phyloP scores from a whole-genome alignment of 2,113 vertebrate species.

The Agapornis roseicollis region DNA sequence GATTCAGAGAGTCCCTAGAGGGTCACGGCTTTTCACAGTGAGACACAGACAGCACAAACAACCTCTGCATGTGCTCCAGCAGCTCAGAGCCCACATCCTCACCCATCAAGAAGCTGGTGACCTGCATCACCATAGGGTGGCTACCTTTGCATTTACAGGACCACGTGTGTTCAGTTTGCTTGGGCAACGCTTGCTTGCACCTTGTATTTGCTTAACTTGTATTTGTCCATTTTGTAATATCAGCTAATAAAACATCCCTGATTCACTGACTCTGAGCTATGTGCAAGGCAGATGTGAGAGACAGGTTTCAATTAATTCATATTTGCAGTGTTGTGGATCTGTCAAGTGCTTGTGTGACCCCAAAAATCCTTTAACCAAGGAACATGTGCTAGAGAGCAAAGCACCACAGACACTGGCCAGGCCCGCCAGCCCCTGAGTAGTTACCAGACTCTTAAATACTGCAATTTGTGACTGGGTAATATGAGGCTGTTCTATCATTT shows the following conservation, averaged over 20 bases:
- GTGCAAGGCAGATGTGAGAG: not conserved
- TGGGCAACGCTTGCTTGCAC: not conserved
- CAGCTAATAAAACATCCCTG: not conserved
- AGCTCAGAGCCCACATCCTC: not conserved
- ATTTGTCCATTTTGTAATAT: not conserved
- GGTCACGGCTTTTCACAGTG: not conserved
- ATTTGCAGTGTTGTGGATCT: not conserved
- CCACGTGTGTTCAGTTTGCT: fast-evolving
- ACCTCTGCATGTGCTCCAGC: not conserved
- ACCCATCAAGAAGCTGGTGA: not conserved
- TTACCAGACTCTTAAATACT: not conserved
- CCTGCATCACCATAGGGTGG: fast-evolving
- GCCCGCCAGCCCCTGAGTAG: not conserved
- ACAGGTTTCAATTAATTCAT: not conserved
- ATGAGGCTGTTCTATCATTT: not conserved
- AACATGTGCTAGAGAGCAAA: not conserved
- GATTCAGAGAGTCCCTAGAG: not conserved
- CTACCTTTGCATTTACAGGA: fast-evolving
- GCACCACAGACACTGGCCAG: not conserved
- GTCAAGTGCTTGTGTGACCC: not conserved
- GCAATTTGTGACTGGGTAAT: not conserved
- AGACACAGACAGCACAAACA: no score
- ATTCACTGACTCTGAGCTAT: not conserved
- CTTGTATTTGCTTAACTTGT: not conserved
- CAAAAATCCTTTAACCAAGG: not conserved